Evolutionary conservation across 1,140 invertebrate genomes (phyloP).

Genomic region (Temnothorax longispinosus): DNA sequence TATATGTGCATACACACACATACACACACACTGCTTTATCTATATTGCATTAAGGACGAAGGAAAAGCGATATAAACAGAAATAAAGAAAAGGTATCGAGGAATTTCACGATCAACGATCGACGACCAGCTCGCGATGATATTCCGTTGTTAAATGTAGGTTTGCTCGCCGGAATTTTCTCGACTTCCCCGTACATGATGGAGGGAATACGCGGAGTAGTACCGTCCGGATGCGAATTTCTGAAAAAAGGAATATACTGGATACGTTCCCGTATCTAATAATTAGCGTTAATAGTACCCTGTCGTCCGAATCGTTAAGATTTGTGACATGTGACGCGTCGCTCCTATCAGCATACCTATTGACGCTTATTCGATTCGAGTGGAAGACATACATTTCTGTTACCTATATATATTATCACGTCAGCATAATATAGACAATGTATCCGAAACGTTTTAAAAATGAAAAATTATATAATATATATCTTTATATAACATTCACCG

Average conservation of each 20-base stretch:
- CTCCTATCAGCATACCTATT: neutral
- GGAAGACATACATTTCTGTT: neutral
- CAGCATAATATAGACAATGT: neutral
- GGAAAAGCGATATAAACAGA: neutral
- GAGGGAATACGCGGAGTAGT: constrained; percentile 90
- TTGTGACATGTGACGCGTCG: neutral
- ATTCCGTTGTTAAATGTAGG: constrained; percentile 89
- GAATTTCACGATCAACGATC: constrained; percentile 65
- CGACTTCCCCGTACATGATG: constrained; percentile 89
- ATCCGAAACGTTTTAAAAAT: neutral
- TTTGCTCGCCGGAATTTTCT: constrained; percentile 92
- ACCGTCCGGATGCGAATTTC: constrained; percentile 90
- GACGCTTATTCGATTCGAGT: neutral
- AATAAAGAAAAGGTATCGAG: constrained; percentile 40
- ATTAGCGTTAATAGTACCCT: neutral
- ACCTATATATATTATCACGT: neutral
- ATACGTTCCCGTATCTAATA: neutral
- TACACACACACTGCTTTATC: neutral
- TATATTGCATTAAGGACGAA: constrained; percentile 20
- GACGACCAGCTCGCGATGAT: constrained; percentile 66
- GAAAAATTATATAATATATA: neutral
- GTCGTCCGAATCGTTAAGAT: neutral
- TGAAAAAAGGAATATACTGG: constrained; percentile 84
- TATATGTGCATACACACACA: too few species aligned
- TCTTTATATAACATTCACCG: neutral